Conservation (phyloP, 2,113 vertebrate species). For the Xerus inauris region DNA sequence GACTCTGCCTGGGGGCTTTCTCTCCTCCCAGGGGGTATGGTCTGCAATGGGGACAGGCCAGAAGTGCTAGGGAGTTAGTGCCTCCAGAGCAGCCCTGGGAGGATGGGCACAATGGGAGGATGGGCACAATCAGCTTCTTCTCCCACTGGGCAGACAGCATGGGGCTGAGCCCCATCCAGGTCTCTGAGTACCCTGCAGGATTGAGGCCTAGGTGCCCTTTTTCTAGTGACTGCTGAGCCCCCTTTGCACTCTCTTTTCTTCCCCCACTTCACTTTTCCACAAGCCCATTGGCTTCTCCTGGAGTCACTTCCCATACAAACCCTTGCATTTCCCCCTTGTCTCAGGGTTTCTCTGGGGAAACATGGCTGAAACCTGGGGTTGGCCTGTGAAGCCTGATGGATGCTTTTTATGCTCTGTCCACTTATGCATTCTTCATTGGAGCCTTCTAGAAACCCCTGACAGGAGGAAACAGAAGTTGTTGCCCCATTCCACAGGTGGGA, state of each 20-base stretch:
- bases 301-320: background rate
- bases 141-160: too few species aligned
- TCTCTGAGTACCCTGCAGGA: background rate
- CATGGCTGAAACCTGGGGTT: background rate
- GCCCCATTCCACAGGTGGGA: background rate
- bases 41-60: background rate
- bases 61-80: background rate
- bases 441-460: background rate
- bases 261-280: too few species aligned
- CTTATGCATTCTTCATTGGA: background rate
- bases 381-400: background rate
- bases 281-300: background rate
- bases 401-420: background rate
- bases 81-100: too few species aligned
- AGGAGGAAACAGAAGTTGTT: background rate
- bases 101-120: too few species aligned
- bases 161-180: background rate
- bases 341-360: background rate
- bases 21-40: background rate
- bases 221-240: too few species aligned
- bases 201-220: background rate
- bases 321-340: background rate
- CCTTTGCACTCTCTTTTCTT: fast-evolving
- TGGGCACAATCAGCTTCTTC: fast-evolving
- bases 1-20: too few species aligned